A percentile compares a stretch with the other conserved stretches of the same genome.
Conservation (phyloP, 2,797 vertebrate genomes). For the Dendrocincla fuliginosa region DNA sequence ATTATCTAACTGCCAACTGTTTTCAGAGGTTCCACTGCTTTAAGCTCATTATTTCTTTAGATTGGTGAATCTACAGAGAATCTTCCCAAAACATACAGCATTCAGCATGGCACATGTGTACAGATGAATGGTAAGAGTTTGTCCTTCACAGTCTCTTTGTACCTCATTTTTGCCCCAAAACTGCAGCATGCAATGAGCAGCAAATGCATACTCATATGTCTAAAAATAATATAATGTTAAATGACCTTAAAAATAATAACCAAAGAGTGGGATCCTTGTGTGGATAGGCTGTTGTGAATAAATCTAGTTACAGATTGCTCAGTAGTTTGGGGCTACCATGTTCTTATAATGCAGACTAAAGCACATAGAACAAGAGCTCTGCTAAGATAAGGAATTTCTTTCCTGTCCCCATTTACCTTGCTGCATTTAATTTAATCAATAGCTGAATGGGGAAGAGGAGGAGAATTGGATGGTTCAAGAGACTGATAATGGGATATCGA, state of each 20-base stretch:
- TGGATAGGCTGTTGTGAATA: conserved; percentile 31
- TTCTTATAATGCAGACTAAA: conserved; percentile 12
- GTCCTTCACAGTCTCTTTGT: conserved; percentile 74
- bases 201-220: conserved; percentile 59
- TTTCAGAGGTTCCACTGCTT: conserved; percentile 77
- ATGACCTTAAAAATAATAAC: conserved; percentile 30
- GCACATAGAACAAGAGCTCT: conserved; percentile 5
- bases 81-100: conserved; percentile 69
- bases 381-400: conserved; percentile 40
- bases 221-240: conserved; percentile 60
- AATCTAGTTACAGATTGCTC: background rate
- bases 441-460: conserved; percentile 48
- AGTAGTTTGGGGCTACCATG: background rate
- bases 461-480: conserved; percentile 45
- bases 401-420: conserved; percentile 29
- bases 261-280: background rate
- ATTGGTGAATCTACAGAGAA: conserved; percentile 69
- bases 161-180: conserved; percentile 63
- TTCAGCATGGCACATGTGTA: conserved; percentile 67
- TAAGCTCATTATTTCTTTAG: conserved; percentile 82
- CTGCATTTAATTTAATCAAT: conserved; percentile 66
- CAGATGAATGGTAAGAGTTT: conserved; percentile 73
- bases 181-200: conserved; percentile 71
- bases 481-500: conserved; percentile 62
- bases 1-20: conserved; percentile 79